phyloP scores from a whole-genome alignment of 2,113 vertebrate genomes.

The Probosciger aterrimus region DNA sequence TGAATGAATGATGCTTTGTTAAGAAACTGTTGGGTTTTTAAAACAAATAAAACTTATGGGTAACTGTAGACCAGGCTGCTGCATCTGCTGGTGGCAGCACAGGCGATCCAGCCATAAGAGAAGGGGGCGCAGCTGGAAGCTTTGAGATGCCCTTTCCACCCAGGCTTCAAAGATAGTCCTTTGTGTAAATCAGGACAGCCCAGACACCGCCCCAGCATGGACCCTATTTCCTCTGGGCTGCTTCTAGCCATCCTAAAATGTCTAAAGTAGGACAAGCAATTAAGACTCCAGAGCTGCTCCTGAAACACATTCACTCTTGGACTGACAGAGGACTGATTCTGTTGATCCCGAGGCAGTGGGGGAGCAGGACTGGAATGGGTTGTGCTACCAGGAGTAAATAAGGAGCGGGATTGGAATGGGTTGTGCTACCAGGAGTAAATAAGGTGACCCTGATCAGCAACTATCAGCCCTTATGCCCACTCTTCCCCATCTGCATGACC shows the following conservation, averaged over 20 bases:
- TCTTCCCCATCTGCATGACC: neutral
- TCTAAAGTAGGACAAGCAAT: constrained; percentile 28
- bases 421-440: neutral
- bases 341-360: neutral
- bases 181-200: neutral
- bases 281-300: neutral
- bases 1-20: neutral
- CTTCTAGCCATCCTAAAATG: neutral
- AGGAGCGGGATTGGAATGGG: rapidly evolving
- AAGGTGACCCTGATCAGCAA: neutral
- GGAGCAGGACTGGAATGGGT: rapidly evolving
- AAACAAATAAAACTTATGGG: neutral
- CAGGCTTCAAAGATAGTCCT: neutral
- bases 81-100: neutral
- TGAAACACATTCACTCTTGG: rapidly evolving
- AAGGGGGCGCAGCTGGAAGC: neutral
- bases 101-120: neutral
- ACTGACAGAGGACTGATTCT: neutral
- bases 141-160: neutral
- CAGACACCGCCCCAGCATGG: neutral
- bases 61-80: neutral
- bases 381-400: neutral
- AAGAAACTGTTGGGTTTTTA: neutral
- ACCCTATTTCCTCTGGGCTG: neutral
- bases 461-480: neutral